Conservation (phyloP, 2,888 invertebrate species). For the Agrotis segetum region DNA sequence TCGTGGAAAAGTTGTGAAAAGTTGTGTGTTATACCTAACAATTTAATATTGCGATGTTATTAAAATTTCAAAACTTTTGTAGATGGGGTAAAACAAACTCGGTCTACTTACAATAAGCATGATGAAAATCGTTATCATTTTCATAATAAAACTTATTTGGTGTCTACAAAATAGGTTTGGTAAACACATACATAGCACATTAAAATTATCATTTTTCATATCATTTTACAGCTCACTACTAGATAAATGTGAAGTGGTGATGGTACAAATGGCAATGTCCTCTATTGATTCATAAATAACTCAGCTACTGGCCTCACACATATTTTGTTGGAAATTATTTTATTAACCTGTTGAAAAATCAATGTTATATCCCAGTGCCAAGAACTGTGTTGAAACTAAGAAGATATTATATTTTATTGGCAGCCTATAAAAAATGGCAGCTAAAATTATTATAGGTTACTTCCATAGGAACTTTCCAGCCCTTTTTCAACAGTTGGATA, state of each 20-base stretch:
- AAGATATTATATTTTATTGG: conserved; percentile 21
- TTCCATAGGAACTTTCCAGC: neutral
- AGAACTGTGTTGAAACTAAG: conserved; percentile 22
- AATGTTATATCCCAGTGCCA: conserved; percentile 40
- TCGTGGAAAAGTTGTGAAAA: too few relatives aligned
- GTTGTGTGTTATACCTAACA: too few relatives aligned
- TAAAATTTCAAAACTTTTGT: neutral
- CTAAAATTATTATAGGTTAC: neutral
- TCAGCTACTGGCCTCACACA: conserved; percentile 19
- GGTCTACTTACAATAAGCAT: neutral
- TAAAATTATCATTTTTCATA: conserved; percentile 40
- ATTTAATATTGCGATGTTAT: too few relatives aligned
- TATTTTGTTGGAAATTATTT: conserved; percentile 45
- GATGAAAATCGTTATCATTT: conserved; percentile 10
- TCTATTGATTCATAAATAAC: conserved; percentile 50
- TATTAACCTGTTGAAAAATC: conserved; percentile 54
- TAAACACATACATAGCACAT: neutral
- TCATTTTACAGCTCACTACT: conserved; percentile 34
- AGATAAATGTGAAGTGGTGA: conserved; percentile 60
- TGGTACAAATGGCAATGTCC: conserved; percentile 54
- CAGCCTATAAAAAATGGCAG: neutral
- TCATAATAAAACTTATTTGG: conserved; percentile 7
- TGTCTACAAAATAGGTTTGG: conserved; percentile 10
- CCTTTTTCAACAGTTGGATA: too few relatives aligned
- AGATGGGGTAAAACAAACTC: neutral